Evolutionary conservation across 2,797 vertebrate species (phyloP).

Genomic region (Crocidura indochinensis): DNA sequence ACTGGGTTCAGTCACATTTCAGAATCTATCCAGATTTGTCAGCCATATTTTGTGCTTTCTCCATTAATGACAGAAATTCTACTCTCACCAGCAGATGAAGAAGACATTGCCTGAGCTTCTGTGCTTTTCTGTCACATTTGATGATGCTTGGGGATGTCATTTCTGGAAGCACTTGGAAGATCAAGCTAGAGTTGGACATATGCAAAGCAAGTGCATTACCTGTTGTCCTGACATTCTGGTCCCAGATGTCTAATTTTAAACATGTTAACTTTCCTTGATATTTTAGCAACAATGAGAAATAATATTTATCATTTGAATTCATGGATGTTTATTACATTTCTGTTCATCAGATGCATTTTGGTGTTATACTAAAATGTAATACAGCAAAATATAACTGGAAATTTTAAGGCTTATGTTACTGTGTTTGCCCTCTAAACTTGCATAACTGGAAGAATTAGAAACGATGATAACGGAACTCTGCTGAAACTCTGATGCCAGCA

Average conservation of each 20-base stretch:
- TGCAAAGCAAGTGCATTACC: too few species aligned
- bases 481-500: too few species aligned
- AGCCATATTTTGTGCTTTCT: not conserved
- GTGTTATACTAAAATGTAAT: not conserved
- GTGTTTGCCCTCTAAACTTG: not conserved
- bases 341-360: not conserved
- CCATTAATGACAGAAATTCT: not conserved
- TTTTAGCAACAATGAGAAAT: not conserved
- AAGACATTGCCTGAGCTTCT: too few species aligned
- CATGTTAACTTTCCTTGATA: too few species aligned
- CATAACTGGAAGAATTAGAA: not conserved
- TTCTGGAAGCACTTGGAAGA: too few species aligned
- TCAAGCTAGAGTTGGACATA: too few species aligned
- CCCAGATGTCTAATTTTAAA: too few species aligned
- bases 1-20: too few species aligned
- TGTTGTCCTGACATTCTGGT: too few species aligned
- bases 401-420: not conserved
- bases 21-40: not conserved
- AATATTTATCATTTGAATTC: not conserved
- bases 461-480: too few species aligned
- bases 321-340: not conserved
- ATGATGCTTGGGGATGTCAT: too few species aligned
- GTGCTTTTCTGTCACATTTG: accelerated
- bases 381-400: not conserved
- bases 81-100: not conserved